Evolutionary conservation across 1,140 invertebrate species (phyloP), one percentile per base, ranked within the genome.

Genomic region (Planococcus citri): DNA sequence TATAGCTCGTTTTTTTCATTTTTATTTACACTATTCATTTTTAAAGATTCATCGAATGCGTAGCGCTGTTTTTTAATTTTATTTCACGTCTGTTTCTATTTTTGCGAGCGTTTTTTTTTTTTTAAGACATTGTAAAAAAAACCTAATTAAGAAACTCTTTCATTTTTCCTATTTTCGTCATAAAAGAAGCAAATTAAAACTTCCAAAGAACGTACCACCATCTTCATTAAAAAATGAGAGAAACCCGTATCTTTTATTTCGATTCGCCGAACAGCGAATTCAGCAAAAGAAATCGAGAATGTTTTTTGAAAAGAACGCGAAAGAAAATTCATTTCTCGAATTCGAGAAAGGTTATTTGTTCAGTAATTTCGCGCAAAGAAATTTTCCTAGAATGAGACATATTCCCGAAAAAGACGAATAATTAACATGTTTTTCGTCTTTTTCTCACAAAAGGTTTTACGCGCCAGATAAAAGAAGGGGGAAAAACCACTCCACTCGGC

Each of bases 151-250:
- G 60, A 64, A 64, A 64, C 60, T 64, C 60, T 64, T 64, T 64
- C 60, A 64, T 64, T 64, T 64, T 64, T 64, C 60, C 10, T 64
- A 25, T 64, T 64, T 64, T 64, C 60, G 60, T 64, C 60, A 64
- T 64, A 64, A 64, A 64, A 64, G 60, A 64, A 64, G 60, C 60
- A 64, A 64, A 64, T 64, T 64, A 64, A 64, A 64, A 64, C 60
- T 64, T 64, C 60, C 22, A 64, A 64, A 25, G 60, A 64, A 64
- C 60, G 60, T 64, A 64, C 60, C 60, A 64, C 60, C 60, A 64
- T 64, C 60, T 64, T 64, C 60, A 64, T 64, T 64, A 64, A 64
- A 64, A 64, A 64, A 64, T 64, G 60, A 25, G 20, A 25, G 60
- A 64, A 64, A 64, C 60, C 60, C 60, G 60, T 64, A 64, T 64